These are phyloP conservation scores for Phrixothrix hirtus DNA, from an alignment of 2,888 invertebrate genomes.

Conservation along the genomic window DNA sequence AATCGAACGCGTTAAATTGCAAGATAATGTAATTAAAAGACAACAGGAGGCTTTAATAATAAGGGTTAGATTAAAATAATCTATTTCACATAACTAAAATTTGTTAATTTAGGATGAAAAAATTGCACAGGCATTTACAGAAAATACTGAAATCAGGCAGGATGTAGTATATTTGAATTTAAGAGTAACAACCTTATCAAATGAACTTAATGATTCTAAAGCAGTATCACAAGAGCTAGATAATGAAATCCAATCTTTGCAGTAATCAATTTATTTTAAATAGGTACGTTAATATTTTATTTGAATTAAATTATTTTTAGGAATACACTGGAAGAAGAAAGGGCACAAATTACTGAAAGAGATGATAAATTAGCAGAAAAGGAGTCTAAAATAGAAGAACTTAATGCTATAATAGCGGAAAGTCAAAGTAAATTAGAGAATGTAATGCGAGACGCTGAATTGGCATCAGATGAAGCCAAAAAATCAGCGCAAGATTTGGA, in stretches of 20 bases:
- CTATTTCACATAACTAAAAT: neutral
- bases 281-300: too few relatives aligned
- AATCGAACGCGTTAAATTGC: conserved; percentile 25
- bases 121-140: neutral
- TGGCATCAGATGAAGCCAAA: neutral
- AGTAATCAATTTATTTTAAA: too few relatives aligned
- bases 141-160: too few relatives aligned
- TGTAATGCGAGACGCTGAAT: neutral
- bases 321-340: too few relatives aligned
- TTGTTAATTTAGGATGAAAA: conserved; percentile 8
- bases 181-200: too few relatives aligned
- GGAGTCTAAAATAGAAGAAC: neutral
- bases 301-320: too few relatives aligned
- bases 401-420: neutral
- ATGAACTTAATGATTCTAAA: too few relatives aligned
- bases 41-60: conserved; percentile 29
- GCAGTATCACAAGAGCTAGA: too few relatives aligned
- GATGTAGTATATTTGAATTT: too few relatives aligned
- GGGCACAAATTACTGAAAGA: too few relatives aligned
- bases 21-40: conserved; percentile 28
- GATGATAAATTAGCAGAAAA: neutral
- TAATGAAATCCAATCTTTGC: too few relatives aligned
- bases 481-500: neutral
- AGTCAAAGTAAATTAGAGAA: neutral
- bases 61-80: conserved; percentile 21